Evolutionary conservation across 2,888 invertebrate genomes (phyloP), one percentile per base, ranked within the genome.

Genomic region (Chloroclysta siterata): DNA sequence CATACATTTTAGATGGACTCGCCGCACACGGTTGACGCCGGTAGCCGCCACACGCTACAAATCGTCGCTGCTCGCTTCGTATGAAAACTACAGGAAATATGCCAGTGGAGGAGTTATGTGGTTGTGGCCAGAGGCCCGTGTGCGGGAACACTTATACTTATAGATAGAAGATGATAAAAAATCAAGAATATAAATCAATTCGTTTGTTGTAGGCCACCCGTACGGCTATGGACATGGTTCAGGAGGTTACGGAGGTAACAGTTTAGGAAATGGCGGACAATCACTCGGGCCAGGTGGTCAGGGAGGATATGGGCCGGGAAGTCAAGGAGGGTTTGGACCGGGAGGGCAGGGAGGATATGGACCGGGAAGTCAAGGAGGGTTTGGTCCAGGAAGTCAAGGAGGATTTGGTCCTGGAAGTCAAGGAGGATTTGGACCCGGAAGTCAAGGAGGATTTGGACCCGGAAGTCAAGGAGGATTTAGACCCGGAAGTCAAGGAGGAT

Each of bases 241-340:
- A 14, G 59, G 64, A 36, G 62, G 64, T 5, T 22, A 56, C n/a
- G 59, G 59, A 0, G 42, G 53, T 53, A 54, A 50, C 36, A 51
- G n/a, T 36, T 22, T 42, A 55, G 54, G 54, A 6, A 15, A 22
- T 28, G 55, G 44, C 4, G 57, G 60, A 0, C 44, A 44, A 44
- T 1, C 2, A 8, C 14, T 44, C 29, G 39, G 47, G 14, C 59
- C 53, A 11, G 56, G 60, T 0, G 29, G 53, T 5, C 65, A 61
- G 6, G 50, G 65, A 7, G 6, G 14, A 2, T 2, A 5, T 44
- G 14, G 7, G 1, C 8, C 15, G 14, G 10, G 44, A 41, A 68
- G 66, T 7, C 61, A 66, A 14, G 65, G 70, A 11, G 66, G 69
- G 0, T 48, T 39, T 8, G 55, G 57, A 6, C 33, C 33, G 2